phyloP scores from a whole-genome alignment of 2,797 vertebrate species.

The Arremon aurantiirostris region DNA sequence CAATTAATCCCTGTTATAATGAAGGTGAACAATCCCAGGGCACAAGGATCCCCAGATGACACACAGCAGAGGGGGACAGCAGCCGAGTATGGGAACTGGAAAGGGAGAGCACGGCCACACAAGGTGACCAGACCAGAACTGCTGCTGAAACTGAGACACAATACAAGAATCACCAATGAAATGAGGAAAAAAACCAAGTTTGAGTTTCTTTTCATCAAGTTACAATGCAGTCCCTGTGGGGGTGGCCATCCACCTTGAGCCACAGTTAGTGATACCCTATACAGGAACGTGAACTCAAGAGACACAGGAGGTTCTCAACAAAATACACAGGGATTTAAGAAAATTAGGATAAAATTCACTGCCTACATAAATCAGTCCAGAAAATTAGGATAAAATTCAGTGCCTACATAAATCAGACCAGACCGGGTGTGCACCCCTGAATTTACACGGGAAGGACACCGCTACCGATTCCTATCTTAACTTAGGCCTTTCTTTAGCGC shows the following conservation, averaged over 20 bases:
- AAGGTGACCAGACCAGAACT: not conserved
- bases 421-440: rapidly evolving
- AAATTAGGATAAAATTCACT: not conserved
- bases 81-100: not conserved
- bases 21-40: not conserved
- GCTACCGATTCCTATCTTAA: not conserved
- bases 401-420: too few relatives aligned
- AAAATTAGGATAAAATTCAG: not conserved
- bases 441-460: rapidly evolving
- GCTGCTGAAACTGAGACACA: not conserved
- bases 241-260: rapidly evolving
- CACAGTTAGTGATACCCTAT: rapidly evolving
- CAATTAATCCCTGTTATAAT: not conserved
- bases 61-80: rapidly evolving
- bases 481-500: not conserved
- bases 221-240: not conserved
- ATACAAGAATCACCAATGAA: not conserved
- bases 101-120: rapidly evolving
- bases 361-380: not conserved
- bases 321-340: not conserved
- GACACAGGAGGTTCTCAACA: rapidly evolving
- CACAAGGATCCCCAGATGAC: not conserved
- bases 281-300: rapidly evolving
- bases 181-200: not conserved
- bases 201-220: not conserved